Conservation (phyloP, 2,888 invertebrate species). For the Ashinkailepas kermadecensis region DNA sequence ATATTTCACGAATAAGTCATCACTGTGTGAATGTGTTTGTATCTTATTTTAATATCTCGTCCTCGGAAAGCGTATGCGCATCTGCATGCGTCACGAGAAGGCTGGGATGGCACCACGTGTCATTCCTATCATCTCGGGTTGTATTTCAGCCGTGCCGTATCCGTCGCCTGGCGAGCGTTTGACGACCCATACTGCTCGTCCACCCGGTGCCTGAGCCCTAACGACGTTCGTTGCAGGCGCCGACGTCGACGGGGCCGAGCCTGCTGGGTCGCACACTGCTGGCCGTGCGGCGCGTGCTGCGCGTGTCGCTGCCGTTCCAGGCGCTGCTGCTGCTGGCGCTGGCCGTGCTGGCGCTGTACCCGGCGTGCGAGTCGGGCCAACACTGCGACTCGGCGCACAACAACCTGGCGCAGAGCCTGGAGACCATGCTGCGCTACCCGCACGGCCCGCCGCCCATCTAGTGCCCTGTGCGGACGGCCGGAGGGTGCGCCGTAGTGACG, state of each 20-base stretch:
- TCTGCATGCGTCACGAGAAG: too few species aligned
- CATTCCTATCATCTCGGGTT: too few species aligned
- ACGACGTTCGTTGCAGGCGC: neutral
- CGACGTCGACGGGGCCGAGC: slow-evolving; percentile 38
- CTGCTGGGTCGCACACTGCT: neutral
- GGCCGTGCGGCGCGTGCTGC: slow-evolving; percentile 9
- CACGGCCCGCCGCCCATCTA: neutral
- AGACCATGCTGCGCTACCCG: slow-evolving; percentile 6
- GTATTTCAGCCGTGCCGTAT: too few species aligned
- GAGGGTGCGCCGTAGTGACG: too few species aligned
- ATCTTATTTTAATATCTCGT: too few species aligned
- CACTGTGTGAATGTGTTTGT: too few species aligned
- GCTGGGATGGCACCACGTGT: too few species aligned
- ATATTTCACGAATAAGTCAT: too few species aligned
- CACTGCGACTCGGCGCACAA: neutral
- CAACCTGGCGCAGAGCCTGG: slow-evolving; percentile 1
- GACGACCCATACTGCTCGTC: too few species aligned
- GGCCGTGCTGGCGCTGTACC: slow-evolving; percentile 18
- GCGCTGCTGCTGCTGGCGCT: slow-evolving; percentile 26
- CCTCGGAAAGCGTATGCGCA: too few species aligned
- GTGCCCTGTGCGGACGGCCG: neutral
- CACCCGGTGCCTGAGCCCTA: too few species aligned
- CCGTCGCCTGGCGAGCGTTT: too few species aligned
- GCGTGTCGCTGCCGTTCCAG: slow-evolving; percentile 25
- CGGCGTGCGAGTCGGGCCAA: slow-evolving; percentile 17